These are phyloP conservation scores for Lutjanus erythropterus DNA, from an alignment of 2,113 vertebrate species.

Conservation along the genomic window DNA sequence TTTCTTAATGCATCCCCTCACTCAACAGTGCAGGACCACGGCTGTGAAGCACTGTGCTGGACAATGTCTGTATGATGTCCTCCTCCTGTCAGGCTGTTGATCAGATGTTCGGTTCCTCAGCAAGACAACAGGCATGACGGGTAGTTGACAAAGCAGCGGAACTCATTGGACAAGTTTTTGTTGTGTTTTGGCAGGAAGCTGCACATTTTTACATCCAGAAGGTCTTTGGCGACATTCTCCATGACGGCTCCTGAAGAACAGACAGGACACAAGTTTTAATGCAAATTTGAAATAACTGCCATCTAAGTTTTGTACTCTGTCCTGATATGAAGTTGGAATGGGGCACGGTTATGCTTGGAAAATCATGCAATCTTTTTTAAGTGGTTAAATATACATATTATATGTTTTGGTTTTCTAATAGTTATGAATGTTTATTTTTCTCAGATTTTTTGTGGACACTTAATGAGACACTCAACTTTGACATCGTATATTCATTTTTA, in stretches of 20 bases:
- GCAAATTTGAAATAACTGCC: too few species aligned
- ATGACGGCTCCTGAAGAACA: constrained; percentile 90
- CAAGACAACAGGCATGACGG: constrained; percentile 85
- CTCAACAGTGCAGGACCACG: not conserved
- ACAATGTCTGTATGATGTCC: not conserved
- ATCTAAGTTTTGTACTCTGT: too few species aligned
- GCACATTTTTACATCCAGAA: constrained; percentile 90
- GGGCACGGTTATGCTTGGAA: too few species aligned
- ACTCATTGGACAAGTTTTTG: constrained; percentile 93
- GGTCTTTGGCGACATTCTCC: constrained; percentile 87
- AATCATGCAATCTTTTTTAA: too few species aligned
- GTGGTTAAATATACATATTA: too few species aligned
- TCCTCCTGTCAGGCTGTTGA: rapidly evolving
- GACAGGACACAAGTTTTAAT: not conserved
- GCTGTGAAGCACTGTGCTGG: not conserved
- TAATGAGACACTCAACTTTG: too few species aligned
- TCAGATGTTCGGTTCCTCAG: constrained; percentile 14
- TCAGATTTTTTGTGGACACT: too few species aligned
- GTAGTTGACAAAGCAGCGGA: constrained; percentile 94
- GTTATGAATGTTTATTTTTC: too few species aligned
- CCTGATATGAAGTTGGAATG: too few species aligned
- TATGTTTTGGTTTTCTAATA: too few species aligned
- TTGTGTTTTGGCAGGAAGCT: constrained; percentile 92
- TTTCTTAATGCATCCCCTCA: not conserved
- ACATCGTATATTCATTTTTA: too few species aligned